Evolutionary conservation across 2,888 invertebrate genomes (phyloP), one percentile per base, ranked within the genome.

Genomic region (Corythucha ciliata): DNA sequence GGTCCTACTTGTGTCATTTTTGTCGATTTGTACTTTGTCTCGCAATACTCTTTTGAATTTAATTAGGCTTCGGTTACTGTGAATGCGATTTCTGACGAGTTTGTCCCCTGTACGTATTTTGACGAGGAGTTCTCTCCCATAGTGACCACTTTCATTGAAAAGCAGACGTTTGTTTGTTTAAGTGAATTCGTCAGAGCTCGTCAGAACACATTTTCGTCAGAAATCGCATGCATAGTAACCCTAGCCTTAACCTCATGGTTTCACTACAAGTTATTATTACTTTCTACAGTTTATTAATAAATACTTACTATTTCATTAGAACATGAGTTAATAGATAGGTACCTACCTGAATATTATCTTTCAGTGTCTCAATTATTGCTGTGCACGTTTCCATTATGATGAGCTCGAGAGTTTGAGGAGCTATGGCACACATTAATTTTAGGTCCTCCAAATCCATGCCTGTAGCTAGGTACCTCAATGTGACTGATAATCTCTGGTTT

Each of bases 351-450:
- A 41, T 41, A 22, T 24, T 24, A 20, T 32, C 29, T 18, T 32
- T 45, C 18, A 32, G 20, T 20, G 45, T 29, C 32, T 45, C 8
- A 18, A 32, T 45, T 12, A 45, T 45, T 18, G 45, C 45, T 8
- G 18, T 20, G 45, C 45, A 45, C 18, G 8, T 14, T 36, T 47
- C 47, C 47, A 47, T 47, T n/a, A 47, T 36, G 22, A 47, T 47
- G 6, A 47, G n/a, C 16, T 21, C 47, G 4, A 47, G 36, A 22
- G 36, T 47, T 16, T 36, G 47, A 20, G 48, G 40, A 56, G 58
- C 24, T 60, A 62, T 18, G 24, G 47, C 47, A 34, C 21, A 34
- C n/a, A 24, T 21, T n/a, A 47, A 47, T 16, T 47, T 47, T 24
- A 47, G 36, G 47, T 34, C 47, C 37, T 47, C 37, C 4, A 47